Base-by-base conservation (phyloP, 2,888 invertebrate species). In the Ophion costatus region DNA sequence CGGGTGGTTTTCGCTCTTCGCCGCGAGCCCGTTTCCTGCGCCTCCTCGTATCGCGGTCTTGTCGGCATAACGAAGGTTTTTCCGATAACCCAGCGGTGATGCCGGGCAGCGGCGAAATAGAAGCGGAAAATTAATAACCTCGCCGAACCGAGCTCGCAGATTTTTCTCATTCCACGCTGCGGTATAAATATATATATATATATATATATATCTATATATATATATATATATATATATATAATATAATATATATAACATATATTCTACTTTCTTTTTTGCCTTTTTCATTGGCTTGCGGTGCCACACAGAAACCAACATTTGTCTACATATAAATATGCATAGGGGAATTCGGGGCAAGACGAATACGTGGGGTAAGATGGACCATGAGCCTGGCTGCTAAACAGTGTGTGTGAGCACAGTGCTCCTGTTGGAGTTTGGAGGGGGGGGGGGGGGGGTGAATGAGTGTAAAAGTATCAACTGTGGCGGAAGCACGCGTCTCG, bases 101-200 rank as follows among this genome's bases (percentile, higher is more conserved):
- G 17, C 61, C 80, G 61, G 20, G 33, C 71, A 51, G 73, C 63
- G 73, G 80, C 77, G 80, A 84, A 84, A 84, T 84, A 84, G 77
- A 84, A 80, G 84, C 84, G 80, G 80, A 84, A 84, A 84, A 84
- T 84, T 84, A 84, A 84, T 84, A 84, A 80, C 80, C 77, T 84
- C 84, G 64, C 77, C 61, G 77, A 80, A 70, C 73, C 74, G 69
- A 77, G 80, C 80, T 77, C 77, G 17, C 71, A 71, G 77, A 80
- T 80, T 84, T 84, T 84, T 77, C 70, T 70, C 70, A 63, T 77
- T 66, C 38, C 76, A 17, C 22, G 24, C 14, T 9, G 7, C n/a
- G 0, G 17, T 33, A 69, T 22, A 66, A 42, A 76, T 76, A 56
- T n/a, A n/a, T n/a, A n/a, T n/a, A n/a, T n/a, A n/a, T n/a, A n/a